Base-by-base conservation (phyloP, 2,888 invertebrate genomes). In the Drosophila ustulata region DNA sequence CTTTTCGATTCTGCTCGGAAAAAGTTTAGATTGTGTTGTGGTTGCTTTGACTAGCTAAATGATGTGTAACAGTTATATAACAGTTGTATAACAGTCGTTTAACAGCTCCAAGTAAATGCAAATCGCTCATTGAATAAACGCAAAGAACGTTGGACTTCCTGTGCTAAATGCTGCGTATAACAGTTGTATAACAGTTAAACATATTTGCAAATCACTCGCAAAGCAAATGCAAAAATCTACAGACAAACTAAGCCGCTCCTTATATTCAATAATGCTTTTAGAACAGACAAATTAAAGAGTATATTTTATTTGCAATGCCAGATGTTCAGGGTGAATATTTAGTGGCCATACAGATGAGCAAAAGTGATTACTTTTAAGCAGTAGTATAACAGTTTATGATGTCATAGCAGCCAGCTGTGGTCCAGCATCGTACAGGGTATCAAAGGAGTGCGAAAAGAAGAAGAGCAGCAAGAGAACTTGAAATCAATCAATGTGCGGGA, bases 401-500 rank as follows among this genome's bases (percentile, higher is more conserved):
- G 43, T 8, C 26, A 13, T 4, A 41, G 32, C 45, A 30, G 43
- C n/a, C 30, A 55, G 39, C 62, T 55, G 30, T 8, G 46, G 39
- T 47, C 47, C 47, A 32, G 34, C 34, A 9, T 37, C 3, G 5
- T 37, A 37, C 67, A 64, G 71, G 37, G 71, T 70, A 55, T 64
- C 18, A 13, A 23, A 18, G 26, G 34, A 13, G 47, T 8, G 4
- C 28, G 39, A 65, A 50, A 57, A 26, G 25, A 32, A 57, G 6
- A 45, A 56, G 46, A 67, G 30, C 5, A 7, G 30, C 39, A 8
- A 58, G 1, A 32, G 8, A 49, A 39, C 43, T 53, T 39, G 65
- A 58, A 74, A 74, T 74, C 74, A 74, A 74, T 74, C 74, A 69
- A 61, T 53, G 74, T 46, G 49, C 34, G 53, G 30, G 23, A 64